Base-by-base conservation (phyloP, 2,888 invertebrate genomes). In the Xanthostigma xanthostigma region DNA sequence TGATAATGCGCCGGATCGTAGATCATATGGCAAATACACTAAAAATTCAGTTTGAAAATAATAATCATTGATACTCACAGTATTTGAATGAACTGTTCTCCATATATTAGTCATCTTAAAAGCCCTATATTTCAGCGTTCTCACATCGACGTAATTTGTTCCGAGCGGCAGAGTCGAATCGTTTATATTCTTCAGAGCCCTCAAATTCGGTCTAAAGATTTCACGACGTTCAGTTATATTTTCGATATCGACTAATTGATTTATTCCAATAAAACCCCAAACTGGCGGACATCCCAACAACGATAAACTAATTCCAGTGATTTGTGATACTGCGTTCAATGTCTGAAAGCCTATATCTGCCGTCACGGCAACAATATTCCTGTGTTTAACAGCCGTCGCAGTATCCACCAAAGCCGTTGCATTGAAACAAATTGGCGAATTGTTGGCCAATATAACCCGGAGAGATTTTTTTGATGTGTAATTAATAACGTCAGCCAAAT, bases 191-290 rank as follows among this genome's bases (percentile, higher is more conserved):
- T 64, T 73, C 9, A 68, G 55, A 42, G 70, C 72, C 59, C 76
- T 68, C 46, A 60, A 60, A 54, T 71, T 73, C 0, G 77, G 75
- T 51, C 68, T 62, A 57, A 71, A 72, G 38, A 69, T 61, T 53
- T 74, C 65, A 50, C 71, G 72, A 57, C 67, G 70, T 55, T 76
- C 73, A 44, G 75, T 57, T n/a, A 72, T 72, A 40, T 70, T 73
- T 49, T 62, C 63, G 12, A 75, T 59, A 59, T 78, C 78, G 8
- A 78, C 68, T 48, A 74, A 67, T 36, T 72, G 69, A 56, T 73
- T 74, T 17, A 74, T 60, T 11, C 76, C 78, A 34, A 75, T 65
- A 54, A 74, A 78, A 9, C 79, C 79, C 78, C 79, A 79, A 6
- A 79, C 77, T 35, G 78, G 76, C 9, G 79, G 75, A 48, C 74